phyloP scores from a whole-genome alignment of 2,797 vertebrate species.

The Cirrhinus molitorella region DNA sequence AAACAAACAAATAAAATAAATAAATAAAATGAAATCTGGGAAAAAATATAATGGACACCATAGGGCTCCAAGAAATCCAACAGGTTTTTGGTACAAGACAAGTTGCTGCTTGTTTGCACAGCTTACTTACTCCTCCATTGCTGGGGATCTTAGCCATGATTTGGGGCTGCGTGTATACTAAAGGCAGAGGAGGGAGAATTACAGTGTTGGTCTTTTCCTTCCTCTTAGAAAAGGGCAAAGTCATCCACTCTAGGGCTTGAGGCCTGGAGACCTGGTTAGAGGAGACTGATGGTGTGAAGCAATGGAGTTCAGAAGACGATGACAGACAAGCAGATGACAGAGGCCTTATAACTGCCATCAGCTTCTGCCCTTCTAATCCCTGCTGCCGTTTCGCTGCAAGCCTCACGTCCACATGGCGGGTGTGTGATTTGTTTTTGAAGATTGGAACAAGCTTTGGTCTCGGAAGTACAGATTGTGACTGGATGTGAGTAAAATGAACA shows the following conservation, averaged over 20 bases:
- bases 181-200: background rate
- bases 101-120: background rate
- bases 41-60: too few species aligned
- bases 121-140: constrained; percentile 56
- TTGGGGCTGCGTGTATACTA: constrained; percentile 17
- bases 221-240: constrained; percentile 17
- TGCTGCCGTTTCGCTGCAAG: constrained; percentile 58
- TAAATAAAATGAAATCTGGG: too few species aligned
- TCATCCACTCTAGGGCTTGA: background rate
- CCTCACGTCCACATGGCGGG: constrained; percentile 56
- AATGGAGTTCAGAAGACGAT: background rate
- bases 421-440: constrained; percentile 68
- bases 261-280: constrained; percentile 20
- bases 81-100: too few species aligned
- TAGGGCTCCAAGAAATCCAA: too few species aligned
- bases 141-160: constrained; percentile 24
- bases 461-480: background rate
- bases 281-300: background rate
- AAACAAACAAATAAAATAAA: too few species aligned
- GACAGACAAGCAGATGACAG: background rate
- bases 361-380: constrained; percentile 14
- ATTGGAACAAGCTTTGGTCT: constrained; percentile 70
- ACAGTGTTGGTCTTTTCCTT: background rate
- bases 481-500: constrained; percentile 13
- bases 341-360: background rate